Conservation (phyloP, 2,888 invertebrate genomes). For the Branchipolynoe longqiensis region DNA sequence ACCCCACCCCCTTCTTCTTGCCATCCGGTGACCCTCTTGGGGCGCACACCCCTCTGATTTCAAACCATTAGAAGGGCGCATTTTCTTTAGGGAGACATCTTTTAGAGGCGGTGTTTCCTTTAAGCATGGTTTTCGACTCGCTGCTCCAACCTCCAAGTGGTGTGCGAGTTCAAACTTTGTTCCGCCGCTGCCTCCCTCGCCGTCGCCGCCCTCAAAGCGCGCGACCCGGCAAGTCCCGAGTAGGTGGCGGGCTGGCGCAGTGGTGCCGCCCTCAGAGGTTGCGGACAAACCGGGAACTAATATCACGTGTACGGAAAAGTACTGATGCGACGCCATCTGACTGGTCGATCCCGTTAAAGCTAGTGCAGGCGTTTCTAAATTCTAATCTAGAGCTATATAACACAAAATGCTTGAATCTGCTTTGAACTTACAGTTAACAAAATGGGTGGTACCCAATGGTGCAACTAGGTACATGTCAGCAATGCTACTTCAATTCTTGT, state of each 20-base stretch:
- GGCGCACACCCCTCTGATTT: slow-evolving; percentile 17
- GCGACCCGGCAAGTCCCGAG: neutral
- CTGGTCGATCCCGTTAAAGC: no score
- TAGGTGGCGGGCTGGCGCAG: slow-evolving; percentile 28
- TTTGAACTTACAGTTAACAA: no score
- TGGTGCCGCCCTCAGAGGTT: neutral
- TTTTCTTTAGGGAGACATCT: neutral
- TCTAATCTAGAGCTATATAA: no score
- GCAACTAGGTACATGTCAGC: no score
- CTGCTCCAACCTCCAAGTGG: neutral
- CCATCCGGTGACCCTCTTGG: neutral
- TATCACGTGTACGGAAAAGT: no score
- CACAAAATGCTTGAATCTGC: no score
- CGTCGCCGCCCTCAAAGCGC: neutral
- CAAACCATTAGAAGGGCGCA: neutral
- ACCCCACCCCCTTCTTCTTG: slow-evolving; percentile 4
- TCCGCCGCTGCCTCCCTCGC: no score
- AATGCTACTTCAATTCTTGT: no score
- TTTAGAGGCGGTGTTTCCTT: neutral
- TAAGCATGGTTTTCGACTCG: no score
- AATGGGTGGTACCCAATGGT: no score
- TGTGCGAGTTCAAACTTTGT: neutral
- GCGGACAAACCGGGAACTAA: slow-evolving; percentile 36
- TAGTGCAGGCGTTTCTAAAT: no score
- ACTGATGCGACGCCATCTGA: no score